A percentile compares a stretch with the other conserved stretches of the same genome.
Evolutionary conservation across 2,113 vertebrate genomes (phyloP).

Genomic region (Pagrus major): DNA sequence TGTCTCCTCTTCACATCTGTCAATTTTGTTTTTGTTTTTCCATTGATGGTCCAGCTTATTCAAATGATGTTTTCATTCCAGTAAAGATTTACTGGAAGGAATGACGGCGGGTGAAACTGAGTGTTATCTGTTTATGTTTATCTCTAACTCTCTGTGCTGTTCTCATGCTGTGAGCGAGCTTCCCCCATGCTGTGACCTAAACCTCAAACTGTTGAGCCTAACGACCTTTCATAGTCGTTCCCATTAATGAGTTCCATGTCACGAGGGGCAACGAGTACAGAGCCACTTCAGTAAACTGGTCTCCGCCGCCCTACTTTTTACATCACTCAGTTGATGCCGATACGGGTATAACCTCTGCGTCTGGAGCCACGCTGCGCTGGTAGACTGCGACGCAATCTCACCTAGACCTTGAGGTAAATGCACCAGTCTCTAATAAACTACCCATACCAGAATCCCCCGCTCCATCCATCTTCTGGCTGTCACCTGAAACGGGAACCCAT

Average conservation of each 20-base stretch:
- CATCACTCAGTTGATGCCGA: constrained; percentile 25
- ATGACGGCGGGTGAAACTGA: neutral
- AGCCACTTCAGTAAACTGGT: constrained; percentile 51
- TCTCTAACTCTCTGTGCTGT: neutral
- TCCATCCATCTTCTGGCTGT: constrained; percentile 73
- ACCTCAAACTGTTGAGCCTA: constrained; percentile 51
- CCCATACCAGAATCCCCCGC: constrained; percentile 73
- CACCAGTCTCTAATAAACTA: constrained; percentile 54
- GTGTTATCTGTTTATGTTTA: constrained; percentile 25
- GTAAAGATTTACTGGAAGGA: constrained; percentile 20
- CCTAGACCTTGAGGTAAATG: constrained; percentile 52
- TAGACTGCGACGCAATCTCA: constrained; percentile 9
- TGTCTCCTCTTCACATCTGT: constrained; percentile 39
- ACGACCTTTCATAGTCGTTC: constrained; percentile 46
- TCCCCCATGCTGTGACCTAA: constrained; percentile 41
- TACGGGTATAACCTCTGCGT: constrained; percentile 46
- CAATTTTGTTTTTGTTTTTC: constrained; percentile 1
- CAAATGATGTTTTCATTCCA: constrained; percentile 31
- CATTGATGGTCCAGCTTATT: neutral
- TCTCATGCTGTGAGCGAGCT: constrained; percentile 9
- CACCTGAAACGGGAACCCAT: constrained; percentile 73
- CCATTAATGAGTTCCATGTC: constrained; percentile 64
- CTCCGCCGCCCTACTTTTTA: constrained; percentile 55
- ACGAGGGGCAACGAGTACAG: constrained; percentile 37
- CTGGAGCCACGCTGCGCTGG: constrained; percentile 3